Percentiles rank a stretch among this genome's conserved stretches.
These are phyloP conservation scores for Pogonomyrmex californicus DNA, from an alignment of 1,140 invertebrate species.

Conservation along the genomic window DNA sequence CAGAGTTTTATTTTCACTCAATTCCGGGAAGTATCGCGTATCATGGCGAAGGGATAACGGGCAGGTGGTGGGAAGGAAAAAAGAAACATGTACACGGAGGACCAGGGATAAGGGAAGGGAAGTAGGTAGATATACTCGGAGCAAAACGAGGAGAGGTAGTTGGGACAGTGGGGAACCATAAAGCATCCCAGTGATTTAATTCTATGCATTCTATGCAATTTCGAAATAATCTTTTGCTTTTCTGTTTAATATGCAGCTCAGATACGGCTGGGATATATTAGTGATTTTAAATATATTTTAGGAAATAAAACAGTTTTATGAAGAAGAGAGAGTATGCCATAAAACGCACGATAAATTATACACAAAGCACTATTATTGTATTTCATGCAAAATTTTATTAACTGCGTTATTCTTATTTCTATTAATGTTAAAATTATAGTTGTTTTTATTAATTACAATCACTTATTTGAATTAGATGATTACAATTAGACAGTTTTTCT, in stretches of 20 bases:
- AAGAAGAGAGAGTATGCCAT: neutral
- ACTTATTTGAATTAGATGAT: slow-evolving; percentile 5
- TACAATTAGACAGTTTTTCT: neutral
- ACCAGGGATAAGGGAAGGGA: slow-evolving; percentile 41
- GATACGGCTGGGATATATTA: slow-evolving; percentile 5
- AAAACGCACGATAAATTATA: neutral
- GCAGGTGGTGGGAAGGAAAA: slow-evolving; percentile 58
- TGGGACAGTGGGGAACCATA: slow-evolving; percentile 61
- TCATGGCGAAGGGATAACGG: slow-evolving; percentile 67
- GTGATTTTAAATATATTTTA: slow-evolving; percentile 22
- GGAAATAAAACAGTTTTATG: neutral
- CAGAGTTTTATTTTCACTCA: slow-evolving; percentile 80
- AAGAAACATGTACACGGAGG: slow-evolving; percentile 64
- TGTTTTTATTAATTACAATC: neutral
- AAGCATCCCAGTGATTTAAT: slow-evolving; percentile 78
- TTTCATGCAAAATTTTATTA: slow-evolving; percentile 13
- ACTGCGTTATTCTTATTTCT: neutral
- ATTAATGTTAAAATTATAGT: neutral
- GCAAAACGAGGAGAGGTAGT: slow-evolving; percentile 67
- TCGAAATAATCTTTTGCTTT: slow-evolving; percentile 59
- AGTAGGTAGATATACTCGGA: slow-evolving; percentile 49
- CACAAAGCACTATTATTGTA: neutral
- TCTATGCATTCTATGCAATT: slow-evolving; percentile 70
- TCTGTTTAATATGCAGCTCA: slow-evolving; percentile 56
- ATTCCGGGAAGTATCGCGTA: slow-evolving; percentile 79